These are phyloP conservation scores for Baronia brevicornis DNA, from an alignment of 2,888 invertebrate species.

Conservation along the genomic window DNA sequence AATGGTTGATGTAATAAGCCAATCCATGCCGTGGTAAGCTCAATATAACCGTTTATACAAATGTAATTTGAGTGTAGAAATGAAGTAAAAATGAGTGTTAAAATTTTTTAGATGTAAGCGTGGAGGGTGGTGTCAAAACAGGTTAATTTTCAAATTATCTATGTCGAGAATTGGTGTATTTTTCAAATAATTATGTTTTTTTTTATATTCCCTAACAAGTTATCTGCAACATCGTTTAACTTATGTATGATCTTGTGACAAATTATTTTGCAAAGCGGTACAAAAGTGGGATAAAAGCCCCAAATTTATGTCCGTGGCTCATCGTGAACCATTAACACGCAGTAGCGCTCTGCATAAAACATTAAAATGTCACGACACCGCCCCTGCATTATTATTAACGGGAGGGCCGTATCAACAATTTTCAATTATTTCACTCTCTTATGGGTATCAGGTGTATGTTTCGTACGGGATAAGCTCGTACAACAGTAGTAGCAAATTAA, in stretches of 20 bases:
- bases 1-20: too few species aligned
- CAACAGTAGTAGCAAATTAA: too few species aligned
- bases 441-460: slow-evolving; percentile 27
- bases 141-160: too few species aligned
- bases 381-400: slow-evolving; percentile 60
- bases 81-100: too few species aligned
- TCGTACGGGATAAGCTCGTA: slow-evolving; percentile 10
- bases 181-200: too few species aligned
- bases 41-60: too few species aligned
- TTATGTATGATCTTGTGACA: slow-evolving; percentile 30
- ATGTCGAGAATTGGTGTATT: too few species aligned
- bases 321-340: slow-evolving; percentile 64
- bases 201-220: too few species aligned
- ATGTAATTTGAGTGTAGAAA: too few species aligned
- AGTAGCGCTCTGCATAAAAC: slow-evolving; percentile 63
- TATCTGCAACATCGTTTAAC: slow-evolving; percentile 25
- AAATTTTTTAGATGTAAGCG: too few species aligned
- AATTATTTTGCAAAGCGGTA: slow-evolving; percentile 47
- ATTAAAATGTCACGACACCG: slow-evolving; percentile 57
- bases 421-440: slow-evolving; percentile 52
- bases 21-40: too few species aligned
- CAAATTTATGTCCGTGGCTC: slow-evolving; percentile 60
- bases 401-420: slow-evolving; percentile 48
- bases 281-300: slow-evolving; percentile 58
- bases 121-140: too few species aligned